Evolutionary conservation across 2,113 vertebrate genomes (phyloP).

Genomic region (Melanerpes aurifrons): DNA sequence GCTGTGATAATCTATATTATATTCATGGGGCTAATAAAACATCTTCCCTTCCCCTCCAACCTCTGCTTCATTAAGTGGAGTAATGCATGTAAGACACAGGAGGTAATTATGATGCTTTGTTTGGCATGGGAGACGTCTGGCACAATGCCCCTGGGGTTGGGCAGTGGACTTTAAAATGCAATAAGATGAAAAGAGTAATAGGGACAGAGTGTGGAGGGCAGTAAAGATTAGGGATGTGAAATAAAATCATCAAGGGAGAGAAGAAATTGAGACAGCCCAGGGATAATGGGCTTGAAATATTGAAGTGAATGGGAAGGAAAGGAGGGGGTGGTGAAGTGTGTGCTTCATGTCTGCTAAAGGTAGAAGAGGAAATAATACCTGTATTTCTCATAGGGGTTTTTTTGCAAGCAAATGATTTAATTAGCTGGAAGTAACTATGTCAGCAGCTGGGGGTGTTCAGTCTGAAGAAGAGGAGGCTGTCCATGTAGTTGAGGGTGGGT

Average conservation of each 20-base stretch:
- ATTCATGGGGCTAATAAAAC: slow-evolving; percentile 41
- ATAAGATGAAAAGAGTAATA: background rate
- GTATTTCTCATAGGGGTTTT: background rate
- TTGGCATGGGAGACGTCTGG: slow-evolving; percentile 27
- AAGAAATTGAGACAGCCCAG: background rate
- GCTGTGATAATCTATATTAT: slow-evolving; percentile 40
- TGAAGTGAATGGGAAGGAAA: background rate
- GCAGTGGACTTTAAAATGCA: background rate
- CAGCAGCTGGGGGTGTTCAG: no score
- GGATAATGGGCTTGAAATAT: background rate
- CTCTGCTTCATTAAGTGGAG: slow-evolving; percentile 19
- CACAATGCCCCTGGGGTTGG: background rate
- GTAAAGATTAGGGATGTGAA: background rate
- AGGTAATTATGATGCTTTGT: slow-evolving; percentile 39
- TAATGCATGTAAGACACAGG: slow-evolving; percentile 45
- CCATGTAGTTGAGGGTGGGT: no score
- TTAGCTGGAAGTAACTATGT: no score
- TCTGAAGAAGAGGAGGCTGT: no score
- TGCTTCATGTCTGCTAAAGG: background rate
- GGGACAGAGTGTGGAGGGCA: background rate
- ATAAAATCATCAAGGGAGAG: background rate
- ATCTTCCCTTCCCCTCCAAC: slow-evolving; percentile 18
- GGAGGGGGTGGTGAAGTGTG: background rate
- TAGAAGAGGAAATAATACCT: background rate
- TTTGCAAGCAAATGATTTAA: background rate